Conservation (phyloP, 2,797 vertebrate genomes). For the Pyrrhura leucotis region DNA sequence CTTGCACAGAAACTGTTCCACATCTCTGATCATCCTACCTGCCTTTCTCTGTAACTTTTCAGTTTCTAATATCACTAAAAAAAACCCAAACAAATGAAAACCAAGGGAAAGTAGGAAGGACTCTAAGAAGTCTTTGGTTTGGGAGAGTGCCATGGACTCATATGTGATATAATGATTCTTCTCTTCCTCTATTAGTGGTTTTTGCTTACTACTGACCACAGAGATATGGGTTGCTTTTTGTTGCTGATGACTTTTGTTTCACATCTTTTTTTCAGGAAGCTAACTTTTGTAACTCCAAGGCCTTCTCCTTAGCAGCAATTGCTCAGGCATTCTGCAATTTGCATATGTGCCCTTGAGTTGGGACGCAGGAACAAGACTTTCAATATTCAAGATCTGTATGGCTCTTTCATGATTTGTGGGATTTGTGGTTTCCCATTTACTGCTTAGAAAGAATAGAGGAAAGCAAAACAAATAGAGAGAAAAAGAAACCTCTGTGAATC, state of each 20-base stretch:
- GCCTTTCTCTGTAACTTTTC: neutral
- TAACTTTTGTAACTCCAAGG: neutral
- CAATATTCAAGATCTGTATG: neutral
- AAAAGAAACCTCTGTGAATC: slow-evolving; percentile 18
- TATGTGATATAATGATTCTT: neutral
- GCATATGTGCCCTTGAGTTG: neutral
- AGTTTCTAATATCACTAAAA: neutral
- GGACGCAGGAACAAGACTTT: neutral
- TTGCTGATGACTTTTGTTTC: neutral
- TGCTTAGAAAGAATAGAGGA: neutral
- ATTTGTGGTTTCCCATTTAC: slow-evolving; percentile 26
- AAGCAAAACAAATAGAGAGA: neutral
- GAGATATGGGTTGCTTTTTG: neutral
- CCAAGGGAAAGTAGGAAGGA: neutral
- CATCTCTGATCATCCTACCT: neutral
- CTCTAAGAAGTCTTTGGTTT: neutral
- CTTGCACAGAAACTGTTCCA: neutral
- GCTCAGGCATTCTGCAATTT: neutral
- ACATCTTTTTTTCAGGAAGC: neutral
- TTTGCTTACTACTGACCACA: neutral
- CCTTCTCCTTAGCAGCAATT: neutral
- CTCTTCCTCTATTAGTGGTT: neutral
- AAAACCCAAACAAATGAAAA: too few relatives aligned
- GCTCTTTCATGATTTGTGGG: slow-evolving; percentile 25
- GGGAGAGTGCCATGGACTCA: neutral